A percentile compares a stretch with the other conserved stretches of the same genome.
These are phyloP conservation scores for Dioctria rufipes DNA, from an alignment of 2,888 invertebrate genomes.

Conservation along the genomic window DNA sequence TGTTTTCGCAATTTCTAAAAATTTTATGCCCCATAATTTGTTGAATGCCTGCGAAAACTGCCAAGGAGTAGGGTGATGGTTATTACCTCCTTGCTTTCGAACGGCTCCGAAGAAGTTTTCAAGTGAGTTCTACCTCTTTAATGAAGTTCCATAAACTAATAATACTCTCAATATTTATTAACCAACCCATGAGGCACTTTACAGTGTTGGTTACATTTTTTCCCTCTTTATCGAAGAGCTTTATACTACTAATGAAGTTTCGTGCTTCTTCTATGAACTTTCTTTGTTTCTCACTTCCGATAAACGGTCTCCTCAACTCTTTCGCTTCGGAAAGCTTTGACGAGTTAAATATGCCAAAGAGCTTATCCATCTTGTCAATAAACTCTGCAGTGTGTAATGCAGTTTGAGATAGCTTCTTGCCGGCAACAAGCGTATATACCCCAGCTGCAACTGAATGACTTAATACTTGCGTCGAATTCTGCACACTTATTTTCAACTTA, in stretches of 20 bases:
- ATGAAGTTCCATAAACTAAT: no score
- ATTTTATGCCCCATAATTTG: neutral
- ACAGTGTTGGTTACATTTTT: neutral
- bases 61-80: neutral
- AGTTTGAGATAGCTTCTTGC: neutral
- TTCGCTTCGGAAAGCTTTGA: neutral
- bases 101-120: neutral
- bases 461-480: neutral
- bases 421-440: neutral
- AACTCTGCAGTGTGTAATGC: neutral
- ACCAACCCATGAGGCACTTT: neutral
- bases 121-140: no score
- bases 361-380: neutral
- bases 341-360: neutral
- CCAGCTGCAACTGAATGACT: neutral
- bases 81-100: neutral
- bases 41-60: neutral
- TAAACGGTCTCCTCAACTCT: neutral
- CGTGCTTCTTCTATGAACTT: neutral
- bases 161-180: neutral
- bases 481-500: slow-evolving; percentile 2
- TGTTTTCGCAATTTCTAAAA: neutral
- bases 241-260: slow-evolving; percentile 10
- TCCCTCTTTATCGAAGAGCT: neutral
- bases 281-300: neutral